Evolutionary conservation across 2,888 invertebrate species (phyloP), one percentile per base, ranked within the genome.

Genomic region (Drosophila birchii): DNA sequence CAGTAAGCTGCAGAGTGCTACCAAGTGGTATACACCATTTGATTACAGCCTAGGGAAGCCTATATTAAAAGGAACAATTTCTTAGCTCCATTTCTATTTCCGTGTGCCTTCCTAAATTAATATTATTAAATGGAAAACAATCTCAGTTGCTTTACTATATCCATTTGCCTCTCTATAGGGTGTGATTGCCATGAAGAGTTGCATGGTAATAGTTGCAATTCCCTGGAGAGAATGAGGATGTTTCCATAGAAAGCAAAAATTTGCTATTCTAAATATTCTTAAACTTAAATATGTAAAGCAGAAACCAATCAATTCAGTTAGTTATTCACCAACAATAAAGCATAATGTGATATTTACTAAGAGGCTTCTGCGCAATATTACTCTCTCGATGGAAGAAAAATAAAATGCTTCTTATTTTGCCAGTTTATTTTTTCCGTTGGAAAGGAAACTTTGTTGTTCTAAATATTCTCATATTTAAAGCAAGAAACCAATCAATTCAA

Each of bases 381-480:
- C 20, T 36, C 16, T 14, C 34, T 34, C 14, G 41, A 7, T 12
- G 39, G 11, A 16, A n/a, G n/a, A 16, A 5, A 60, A 62, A 29
- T 20, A 43, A 45, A 47, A 14, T 57, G 58, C 47, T 66, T 69
- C 64, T 76, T 71, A 57, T 73, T 80, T 78, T 79, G 66, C 34
- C 32, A 26, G 59, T 74, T 64, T 75, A 58, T 75, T 74, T 43
- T n/a, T n/a, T 23, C 20, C 43, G 7, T 11, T 23, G 3, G 23
- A 43, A 14, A 36, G 26, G 3, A 26, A 26, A n/a, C 18, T 18
- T 41, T 41, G 18, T 18, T 41, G 2, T 18, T 41, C 9, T 11
- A 41, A 41, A 18, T 41, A n/a, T 18, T 5, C 6, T 7, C 20
- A 14, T 6, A 6, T 18, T 32, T 32, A 14, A 16, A 9, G n/a